Conservation (phyloP, 2,888 invertebrate species). For the Erebia epiphron region DNA sequence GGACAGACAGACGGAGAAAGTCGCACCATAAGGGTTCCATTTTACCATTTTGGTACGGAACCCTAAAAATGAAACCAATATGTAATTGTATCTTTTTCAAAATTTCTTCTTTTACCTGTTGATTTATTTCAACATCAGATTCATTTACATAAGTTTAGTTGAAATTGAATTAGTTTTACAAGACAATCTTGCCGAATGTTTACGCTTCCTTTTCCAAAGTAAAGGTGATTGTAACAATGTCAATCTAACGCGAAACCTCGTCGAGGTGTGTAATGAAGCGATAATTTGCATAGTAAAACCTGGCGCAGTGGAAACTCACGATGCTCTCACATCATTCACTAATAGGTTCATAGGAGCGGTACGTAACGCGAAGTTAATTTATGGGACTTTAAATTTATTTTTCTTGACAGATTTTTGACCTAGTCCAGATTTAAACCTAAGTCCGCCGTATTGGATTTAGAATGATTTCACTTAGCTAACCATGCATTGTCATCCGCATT, state of each 20-base stretch:
- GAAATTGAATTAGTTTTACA: neutral
- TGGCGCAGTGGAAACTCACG: conserved; percentile 57
- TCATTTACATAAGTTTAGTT: neutral
- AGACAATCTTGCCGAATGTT: conserved; percentile 18
- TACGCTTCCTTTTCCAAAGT: conserved; percentile 5
- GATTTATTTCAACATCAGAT: too few species aligned
- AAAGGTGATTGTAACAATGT: conserved; percentile 53
- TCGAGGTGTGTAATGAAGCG: conserved; percentile 80
- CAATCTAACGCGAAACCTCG: conserved; percentile 70
- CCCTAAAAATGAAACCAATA: too few species aligned
- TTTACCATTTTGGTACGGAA: too few species aligned
- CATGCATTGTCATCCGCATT: too few species aligned
- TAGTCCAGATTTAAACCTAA: too few species aligned
- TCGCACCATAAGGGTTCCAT: too few species aligned
- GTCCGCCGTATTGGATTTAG: too few species aligned
- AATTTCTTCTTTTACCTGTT: too few species aligned
- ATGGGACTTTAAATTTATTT: neutral
- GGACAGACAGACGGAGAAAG: too few species aligned
- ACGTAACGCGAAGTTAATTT: neutral
- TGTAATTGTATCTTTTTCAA: too few species aligned
- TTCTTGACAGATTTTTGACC: too few species aligned
- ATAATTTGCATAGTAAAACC: conserved; percentile 73
- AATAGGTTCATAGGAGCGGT: conserved; percentile 48
- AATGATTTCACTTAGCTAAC: too few species aligned
- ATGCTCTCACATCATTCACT: conserved; percentile 75